These are phyloP conservation scores for Papilio machaon DNA, from an alignment of 1,140 invertebrate species.

Conservation along the genomic window DNA sequence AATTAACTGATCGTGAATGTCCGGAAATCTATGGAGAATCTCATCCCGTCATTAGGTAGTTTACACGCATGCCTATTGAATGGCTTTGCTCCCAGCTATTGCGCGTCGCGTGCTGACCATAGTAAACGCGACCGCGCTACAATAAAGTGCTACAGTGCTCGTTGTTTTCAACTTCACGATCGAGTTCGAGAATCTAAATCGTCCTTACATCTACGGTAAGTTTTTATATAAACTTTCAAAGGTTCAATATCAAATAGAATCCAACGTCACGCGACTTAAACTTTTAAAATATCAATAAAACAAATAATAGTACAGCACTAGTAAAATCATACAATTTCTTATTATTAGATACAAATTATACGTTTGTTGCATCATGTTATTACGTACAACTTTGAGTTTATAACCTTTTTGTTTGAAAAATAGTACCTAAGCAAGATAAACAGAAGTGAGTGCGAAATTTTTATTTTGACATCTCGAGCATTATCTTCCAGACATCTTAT, in stretches of 20 bases:
- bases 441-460: neutral
- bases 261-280: too few relatives aligned
- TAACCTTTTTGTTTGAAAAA: constrained; percentile 9
- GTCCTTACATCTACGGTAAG: neutral
- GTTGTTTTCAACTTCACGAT: constrained; percentile 1
- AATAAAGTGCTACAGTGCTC: neutral
- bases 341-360: neutral
- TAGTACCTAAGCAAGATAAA: constrained; percentile 1
- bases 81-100: constrained; percentile 42
- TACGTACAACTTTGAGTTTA: neutral
- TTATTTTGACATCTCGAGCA: constrained; percentile 4
- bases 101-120: constrained; percentile 51
- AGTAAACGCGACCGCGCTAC: constrained; percentile 44
- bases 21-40: constrained; percentile 14
- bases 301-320: neutral
- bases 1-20: neutral
- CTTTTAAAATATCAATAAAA: too few relatives aligned
- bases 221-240: neutral
- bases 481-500: constrained; percentile 25
- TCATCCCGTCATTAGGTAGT: constrained; percentile 38
- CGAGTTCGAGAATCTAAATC: neutral
- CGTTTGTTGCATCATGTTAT: neutral
- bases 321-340: neutral
- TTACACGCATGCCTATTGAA: constrained; percentile 57
- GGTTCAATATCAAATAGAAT: neutral